These are phyloP conservation scores for Larimichthys crocea DNA, from an alignment of 2,113 vertebrate genomes.

Conservation along the genomic window DNA sequence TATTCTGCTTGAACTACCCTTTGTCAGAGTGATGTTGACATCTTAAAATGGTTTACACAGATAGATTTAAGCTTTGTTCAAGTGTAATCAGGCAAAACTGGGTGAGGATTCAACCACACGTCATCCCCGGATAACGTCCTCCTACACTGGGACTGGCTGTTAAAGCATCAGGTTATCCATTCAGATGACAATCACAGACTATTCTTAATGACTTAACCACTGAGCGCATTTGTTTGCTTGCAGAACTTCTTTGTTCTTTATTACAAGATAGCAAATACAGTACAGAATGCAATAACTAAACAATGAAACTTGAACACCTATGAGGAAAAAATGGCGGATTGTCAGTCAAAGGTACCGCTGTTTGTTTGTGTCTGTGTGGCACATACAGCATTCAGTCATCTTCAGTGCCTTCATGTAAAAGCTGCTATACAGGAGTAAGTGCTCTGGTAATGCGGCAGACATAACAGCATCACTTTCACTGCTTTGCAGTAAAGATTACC, in stretches of 20 bases:
- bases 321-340: background rate
- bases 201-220: background rate
- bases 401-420: conserved; percentile 83
- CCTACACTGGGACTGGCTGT: too few species aligned
- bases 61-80: too few species aligned
- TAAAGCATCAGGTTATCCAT: too few species aligned
- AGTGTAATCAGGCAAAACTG: too few species aligned
- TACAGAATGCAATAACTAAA: background rate
- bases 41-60: too few species aligned
- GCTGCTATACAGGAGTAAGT: conserved; percentile 91
- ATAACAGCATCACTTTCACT: conserved; percentile 89
- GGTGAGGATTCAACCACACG: too few species aligned
- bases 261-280: conserved; percentile 32
- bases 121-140: too few species aligned
- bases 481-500: conserved; percentile 88
- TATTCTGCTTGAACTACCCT: too few species aligned
- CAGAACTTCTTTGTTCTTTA: conserved; percentile 36
- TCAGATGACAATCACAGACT: too few species aligned
- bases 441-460: conserved; percentile 81
- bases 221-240: background rate
- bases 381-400: background rate
- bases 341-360: background rate
- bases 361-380: background rate
- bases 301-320: conserved; percentile 17
- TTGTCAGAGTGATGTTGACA: too few species aligned